Base-by-base conservation (phyloP, 2,888 invertebrate species). In the Oegoconia quadripuncta region DNA sequence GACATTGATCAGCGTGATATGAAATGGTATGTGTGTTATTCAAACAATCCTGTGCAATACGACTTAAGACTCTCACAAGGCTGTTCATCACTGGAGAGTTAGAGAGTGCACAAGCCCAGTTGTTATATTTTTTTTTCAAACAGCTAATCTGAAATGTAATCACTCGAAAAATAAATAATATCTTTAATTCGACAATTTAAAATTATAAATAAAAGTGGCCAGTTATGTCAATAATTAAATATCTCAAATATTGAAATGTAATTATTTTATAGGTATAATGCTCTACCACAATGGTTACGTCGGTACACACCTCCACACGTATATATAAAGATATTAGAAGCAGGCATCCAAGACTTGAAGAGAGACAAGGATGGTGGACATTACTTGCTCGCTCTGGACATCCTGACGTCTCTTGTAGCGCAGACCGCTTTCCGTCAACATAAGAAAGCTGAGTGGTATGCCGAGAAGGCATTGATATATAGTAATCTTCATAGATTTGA, bases 391-490 rank as follows among this genome's bases (percentile, higher is more conserved):
- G 91, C 91, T 0, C 73, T 90, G 15, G 68, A 84, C 1, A 76
- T 90, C 25, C 69, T 93, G 1, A 64, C 76, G 3, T 55, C 67
- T 5, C 65, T 93, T 12, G 73, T 92, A 11, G 50, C 50, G 0
- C 91, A 92, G 57, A 60, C 64, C 1, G 46, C 60, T 0, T 89
- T 88, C 55, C 62, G 84, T 27, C 74, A 74, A 16, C 80, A 89
- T 34, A 83, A 79, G 45, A 75, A 77, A 43, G 84, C 84, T 0
- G 59, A 73, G 1, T 90, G 89, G 92, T 91, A 88, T 62, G 89
- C 90, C 16, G 88, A 93, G 49, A 83, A 91, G 38, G 89, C 91
- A 0, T 75, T 93, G 0, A 90, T 93, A 50, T 89, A 92, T 36
- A 87, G 77, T 42, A 45, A 65, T 38, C 44, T 71, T 36, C 39